phyloP scores from a whole-genome alignment of 1,140 invertebrate species.

The Pomacea maculata region DNA sequence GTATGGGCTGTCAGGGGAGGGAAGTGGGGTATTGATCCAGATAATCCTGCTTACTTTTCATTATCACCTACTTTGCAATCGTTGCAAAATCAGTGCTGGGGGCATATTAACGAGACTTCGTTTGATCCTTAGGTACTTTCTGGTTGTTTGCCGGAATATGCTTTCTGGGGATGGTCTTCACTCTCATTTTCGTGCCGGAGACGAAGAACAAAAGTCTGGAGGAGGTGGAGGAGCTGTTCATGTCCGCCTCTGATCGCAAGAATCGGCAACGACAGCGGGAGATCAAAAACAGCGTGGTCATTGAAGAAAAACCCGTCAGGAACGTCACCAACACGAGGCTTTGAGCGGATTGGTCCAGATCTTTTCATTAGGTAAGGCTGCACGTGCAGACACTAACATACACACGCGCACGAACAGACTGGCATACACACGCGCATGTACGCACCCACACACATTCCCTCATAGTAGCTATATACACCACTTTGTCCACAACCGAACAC shows the following conservation, averaged over 20 bases:
- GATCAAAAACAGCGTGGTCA: neutral
- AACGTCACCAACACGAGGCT: neutral
- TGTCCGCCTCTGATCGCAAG: conserved; percentile 27
- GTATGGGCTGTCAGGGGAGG: no score
- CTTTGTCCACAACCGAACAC: no score
- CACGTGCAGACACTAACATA: conserved; percentile 8
- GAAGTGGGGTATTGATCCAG: no score
- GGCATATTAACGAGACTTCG: no score
- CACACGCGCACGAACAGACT: conserved; percentile 13
- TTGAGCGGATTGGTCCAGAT: no score
- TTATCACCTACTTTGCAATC: no score
- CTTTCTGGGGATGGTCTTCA: conserved; percentile 79
- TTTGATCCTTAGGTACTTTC: conserved; percentile 70
- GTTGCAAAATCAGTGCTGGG: no score
- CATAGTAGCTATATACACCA: neutral
- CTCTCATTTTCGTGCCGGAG: conserved; percentile 86
- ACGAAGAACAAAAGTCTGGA: conserved; percentile 89
- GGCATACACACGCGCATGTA: conserved; percentile 11
- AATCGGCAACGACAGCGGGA: neutral
- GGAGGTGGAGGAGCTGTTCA: conserved; percentile 76
- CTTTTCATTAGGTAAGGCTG: no score
- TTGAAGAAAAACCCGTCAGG: neutral
- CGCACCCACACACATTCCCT: neutral
- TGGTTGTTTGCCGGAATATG: conserved; percentile 84
- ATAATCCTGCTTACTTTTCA: no score